Evolutionary conservation across 2,888 invertebrate species (phyloP).

Genomic region (Agrilus mali): DNA sequence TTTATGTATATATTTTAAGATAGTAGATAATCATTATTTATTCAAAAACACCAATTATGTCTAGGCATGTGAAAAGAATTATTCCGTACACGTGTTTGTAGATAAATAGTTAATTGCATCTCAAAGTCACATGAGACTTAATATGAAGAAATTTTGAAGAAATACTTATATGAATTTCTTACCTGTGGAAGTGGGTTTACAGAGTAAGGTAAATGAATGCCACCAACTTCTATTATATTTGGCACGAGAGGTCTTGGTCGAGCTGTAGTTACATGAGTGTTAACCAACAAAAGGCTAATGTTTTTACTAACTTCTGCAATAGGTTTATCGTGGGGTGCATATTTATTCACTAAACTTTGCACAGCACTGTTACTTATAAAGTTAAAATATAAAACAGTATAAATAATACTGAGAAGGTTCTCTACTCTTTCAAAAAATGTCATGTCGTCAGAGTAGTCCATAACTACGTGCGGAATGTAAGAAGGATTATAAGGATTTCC

Average conservation of each 20-base stretch:
- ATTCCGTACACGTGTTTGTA: too few species aligned
- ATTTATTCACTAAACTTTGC: not conserved
- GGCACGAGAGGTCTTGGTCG: slow-evolving; percentile 35
- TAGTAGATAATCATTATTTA: too few species aligned
- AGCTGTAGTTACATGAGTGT: slow-evolving; percentile 35
- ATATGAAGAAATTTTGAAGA: too few species aligned
- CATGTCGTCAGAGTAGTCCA: slow-evolving; percentile 19
- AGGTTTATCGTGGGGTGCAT: not conserved
- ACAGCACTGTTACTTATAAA: not conserved
- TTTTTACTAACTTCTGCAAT: not conserved
- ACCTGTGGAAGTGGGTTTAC: slow-evolving; percentile 18
- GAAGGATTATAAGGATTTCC: slow-evolving; percentile 36
- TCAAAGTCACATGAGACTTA: too few species aligned
- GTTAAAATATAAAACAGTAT: slow-evolving; percentile 2
- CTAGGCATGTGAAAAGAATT: too few species aligned
- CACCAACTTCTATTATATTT: slow-evolving; percentile 38
- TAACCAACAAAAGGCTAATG: slow-evolving; percentile 27
- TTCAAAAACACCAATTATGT: too few species aligned
- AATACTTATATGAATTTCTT: slow-evolving; percentile 5
- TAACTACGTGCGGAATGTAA: slow-evolving; percentile 34
- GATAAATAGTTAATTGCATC: too few species aligned
- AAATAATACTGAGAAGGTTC: slow-evolving; percentile 4
- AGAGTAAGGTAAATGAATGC: slow-evolving; percentile 35
- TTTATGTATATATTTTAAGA: too few species aligned
- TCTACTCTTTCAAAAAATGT: slow-evolving; percentile 13